Percentiles rank a stretch among this genome's conserved stretches.
These are phyloP conservation scores for Scrobipalpa costella DNA, from an alignment of 2,888 invertebrate species.

Conservation along the genomic window DNA sequence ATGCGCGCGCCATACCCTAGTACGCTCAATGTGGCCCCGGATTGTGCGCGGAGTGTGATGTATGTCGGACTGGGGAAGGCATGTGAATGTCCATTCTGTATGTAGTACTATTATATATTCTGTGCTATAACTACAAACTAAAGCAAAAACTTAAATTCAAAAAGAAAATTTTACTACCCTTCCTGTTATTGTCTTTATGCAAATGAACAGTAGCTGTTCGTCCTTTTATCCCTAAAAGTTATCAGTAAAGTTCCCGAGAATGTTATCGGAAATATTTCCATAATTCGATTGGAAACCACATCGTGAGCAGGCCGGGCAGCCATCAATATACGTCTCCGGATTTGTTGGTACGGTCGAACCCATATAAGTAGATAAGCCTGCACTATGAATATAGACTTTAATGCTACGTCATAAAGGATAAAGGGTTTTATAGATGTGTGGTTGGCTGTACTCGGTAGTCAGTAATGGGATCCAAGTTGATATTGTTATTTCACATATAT, in stretches of 20 bases:
- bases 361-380: background rate
- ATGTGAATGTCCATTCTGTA: no score
- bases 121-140: no score
- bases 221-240: background rate
- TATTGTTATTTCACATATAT: background rate
- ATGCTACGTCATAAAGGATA: no score
- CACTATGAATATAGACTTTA: no score
- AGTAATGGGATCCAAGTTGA: background rate
- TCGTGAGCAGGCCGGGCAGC: background rate
- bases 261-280: slow-evolving; percentile 9
- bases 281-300: slow-evolving; percentile 9
- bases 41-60: no score
- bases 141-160: no score
- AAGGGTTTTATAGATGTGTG: background rate
- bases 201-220: background rate
- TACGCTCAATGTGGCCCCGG: no score
- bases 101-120: no score
- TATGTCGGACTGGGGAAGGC: no score
- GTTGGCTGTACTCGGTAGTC: background rate
- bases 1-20: no score
- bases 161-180: background rate
- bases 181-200: background rate
- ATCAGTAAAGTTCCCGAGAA: background rate
- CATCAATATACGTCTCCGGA: slow-evolving; percentile 14
- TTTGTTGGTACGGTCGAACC: background rate